Percentiles rank a stretch among this genome's conserved stretches.
Evolutionary conservation across 2,888 invertebrate genomes (phyloP).

Genomic region (Ectemnius continuus): DNA sequence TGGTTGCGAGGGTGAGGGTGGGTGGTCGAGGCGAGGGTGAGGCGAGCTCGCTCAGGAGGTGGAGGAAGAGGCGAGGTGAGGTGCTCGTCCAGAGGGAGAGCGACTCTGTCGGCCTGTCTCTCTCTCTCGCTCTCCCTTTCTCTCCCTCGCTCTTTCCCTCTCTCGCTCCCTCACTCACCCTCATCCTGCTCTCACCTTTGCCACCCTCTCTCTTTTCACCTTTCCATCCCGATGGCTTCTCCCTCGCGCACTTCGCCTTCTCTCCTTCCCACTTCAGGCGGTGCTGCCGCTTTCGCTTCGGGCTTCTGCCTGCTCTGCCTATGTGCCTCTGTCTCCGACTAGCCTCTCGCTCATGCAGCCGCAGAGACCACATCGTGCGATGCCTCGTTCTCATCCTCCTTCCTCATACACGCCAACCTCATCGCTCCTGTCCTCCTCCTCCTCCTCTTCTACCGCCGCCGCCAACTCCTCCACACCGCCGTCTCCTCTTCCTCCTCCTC

Average conservation of each 20-base stretch:
- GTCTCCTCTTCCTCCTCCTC: constrained; percentile 18
- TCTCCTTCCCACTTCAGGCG: constrained; percentile 16
- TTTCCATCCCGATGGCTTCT: constrained; percentile 18
- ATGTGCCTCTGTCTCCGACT: constrained; percentile 55
- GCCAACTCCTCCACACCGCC: constrained; percentile 20
- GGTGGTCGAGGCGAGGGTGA: constrained; percentile 63
- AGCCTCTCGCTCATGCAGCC: constrained; percentile 29
- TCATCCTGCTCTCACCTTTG: constrained; percentile 32
- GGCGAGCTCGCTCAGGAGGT: constrained; percentile 60
- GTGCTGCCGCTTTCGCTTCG: background rate
- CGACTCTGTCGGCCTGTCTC: constrained; percentile 69
- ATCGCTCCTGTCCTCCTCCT: constrained; percentile 18
- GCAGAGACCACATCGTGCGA: constrained; percentile 25
- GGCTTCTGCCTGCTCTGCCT: constrained; percentile 23
- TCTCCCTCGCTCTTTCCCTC: constrained; percentile 38
- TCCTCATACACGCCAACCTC: constrained; percentile 16
- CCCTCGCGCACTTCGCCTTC: constrained; percentile 18
- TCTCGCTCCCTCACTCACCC: constrained; percentile 21
- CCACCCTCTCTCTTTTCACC: constrained; percentile 25
- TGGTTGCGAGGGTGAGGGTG: constrained; percentile 57
- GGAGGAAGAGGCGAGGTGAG: constrained; percentile 44
- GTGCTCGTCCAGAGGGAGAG: constrained; percentile 69
- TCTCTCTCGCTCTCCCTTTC: constrained; percentile 33
- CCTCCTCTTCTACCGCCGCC: constrained; percentile 41
- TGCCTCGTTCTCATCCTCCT: constrained; percentile 7